phyloP scores from a whole-genome alignment of 2,888 invertebrate species.

The Elegia similella region DNA sequence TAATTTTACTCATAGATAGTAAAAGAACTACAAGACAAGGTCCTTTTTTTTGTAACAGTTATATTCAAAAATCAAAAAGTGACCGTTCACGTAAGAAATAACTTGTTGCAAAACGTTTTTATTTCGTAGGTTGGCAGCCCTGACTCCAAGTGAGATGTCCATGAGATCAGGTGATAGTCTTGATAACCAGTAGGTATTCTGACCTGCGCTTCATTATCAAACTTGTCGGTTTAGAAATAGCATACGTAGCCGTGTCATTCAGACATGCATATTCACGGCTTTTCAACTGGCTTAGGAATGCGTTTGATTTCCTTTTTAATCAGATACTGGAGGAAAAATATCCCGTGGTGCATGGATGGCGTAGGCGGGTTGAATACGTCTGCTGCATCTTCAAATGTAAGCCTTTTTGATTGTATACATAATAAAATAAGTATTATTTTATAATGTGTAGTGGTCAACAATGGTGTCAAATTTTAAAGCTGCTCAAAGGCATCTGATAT shows the following conservation, averaged over 20 bases:
- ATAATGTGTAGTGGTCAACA: too few species aligned
- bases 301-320: slow-evolving; percentile 8
- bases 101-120: background rate
- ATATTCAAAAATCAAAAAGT: too few species aligned
- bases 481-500: too few species aligned
- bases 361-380: background rate
- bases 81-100: background rate
- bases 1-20: too few species aligned
- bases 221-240: slow-evolving; percentile 29
- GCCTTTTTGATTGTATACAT: too few species aligned
- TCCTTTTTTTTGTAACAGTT: too few species aligned
- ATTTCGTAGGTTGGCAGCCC: background rate
- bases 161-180: slow-evolving; percentile 48
- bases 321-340: background rate
- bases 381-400: too few species aligned
- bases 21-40: too few species aligned
- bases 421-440: too few species aligned
- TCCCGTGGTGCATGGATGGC: background rate
- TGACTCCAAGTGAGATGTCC: slow-evolving; percentile 62
- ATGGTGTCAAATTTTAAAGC: too few species aligned
- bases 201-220: slow-evolving; percentile 44
- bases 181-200: slow-evolving; percentile 45
- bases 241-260: slow-evolving; percentile 7
- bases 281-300: slow-evolving; percentile 13
- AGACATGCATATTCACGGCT: slow-evolving; percentile 11